A percentile compares a stretch with the other conserved stretches of the same genome.
Evolutionary conservation across 2,113 vertebrate genomes (phyloP).

Genomic region (Osmerus eperlanus): DNA sequence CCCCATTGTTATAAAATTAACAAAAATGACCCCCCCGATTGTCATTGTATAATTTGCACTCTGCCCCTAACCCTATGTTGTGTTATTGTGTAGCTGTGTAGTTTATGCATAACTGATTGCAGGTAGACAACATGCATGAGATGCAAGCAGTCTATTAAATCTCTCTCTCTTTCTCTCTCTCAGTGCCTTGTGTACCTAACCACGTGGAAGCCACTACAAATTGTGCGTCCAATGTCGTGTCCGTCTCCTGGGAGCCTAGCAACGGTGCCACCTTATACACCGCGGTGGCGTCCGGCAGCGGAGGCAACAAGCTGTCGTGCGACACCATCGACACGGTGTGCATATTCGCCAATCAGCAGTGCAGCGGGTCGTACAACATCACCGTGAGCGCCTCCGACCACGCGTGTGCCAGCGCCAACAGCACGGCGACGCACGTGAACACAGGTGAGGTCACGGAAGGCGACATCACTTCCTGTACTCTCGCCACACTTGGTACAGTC

Average conservation of each 20-base stretch:
- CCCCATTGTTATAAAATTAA: too few species aligned
- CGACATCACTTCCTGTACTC: background rate
- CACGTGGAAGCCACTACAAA: slow-evolving; percentile 44
- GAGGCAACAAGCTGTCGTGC: slow-evolving; percentile 53
- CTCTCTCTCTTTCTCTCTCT: background rate
- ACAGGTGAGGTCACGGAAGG: slow-evolving; percentile 52
- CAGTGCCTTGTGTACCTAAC: slow-evolving; percentile 68
- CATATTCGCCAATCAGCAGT: slow-evolving; percentile 54
- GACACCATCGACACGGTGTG: slow-evolving; percentile 56
- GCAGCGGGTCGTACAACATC: slow-evolving; percentile 68
- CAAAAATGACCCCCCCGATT: too few species aligned
- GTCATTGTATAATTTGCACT: too few species aligned
- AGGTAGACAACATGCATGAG: too few species aligned
- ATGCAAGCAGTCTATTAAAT: too few species aligned
- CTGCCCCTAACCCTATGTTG: background rate
- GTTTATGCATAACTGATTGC: too few species aligned
- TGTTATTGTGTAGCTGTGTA: too few species aligned
- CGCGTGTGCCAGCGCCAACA: slow-evolving; percentile 53
- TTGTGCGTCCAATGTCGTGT: slow-evolving; percentile 60
- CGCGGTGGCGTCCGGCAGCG: slow-evolving; percentile 49
- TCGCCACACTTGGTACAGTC: background rate
- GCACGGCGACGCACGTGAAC: slow-evolving; percentile 42
- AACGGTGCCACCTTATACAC: slow-evolving; percentile 63
- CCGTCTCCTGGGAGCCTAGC: slow-evolving; percentile 68
- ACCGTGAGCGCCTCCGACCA: slow-evolving; percentile 57